Conservation (phyloP, 2,113 vertebrate species). For the Baryphthengus martii region DNA sequence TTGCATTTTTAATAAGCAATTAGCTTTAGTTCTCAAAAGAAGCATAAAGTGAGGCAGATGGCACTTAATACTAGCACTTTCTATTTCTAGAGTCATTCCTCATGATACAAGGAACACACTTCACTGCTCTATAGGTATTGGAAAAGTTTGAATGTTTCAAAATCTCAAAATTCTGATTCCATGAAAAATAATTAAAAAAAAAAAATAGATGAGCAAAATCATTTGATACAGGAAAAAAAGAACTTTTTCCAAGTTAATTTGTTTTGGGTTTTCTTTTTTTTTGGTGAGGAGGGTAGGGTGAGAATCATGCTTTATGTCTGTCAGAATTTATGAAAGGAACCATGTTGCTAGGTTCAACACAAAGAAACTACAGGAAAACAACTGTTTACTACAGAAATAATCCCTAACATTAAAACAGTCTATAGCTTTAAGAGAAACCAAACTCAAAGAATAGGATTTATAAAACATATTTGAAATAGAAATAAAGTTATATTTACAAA, state of each 20-base stretch:
- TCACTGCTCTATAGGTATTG: neutral
- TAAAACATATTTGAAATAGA: neutral
- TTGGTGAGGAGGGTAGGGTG: neutral
- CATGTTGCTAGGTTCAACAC: neutral
- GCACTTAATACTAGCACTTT: neutral
- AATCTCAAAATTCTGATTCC: neutral
- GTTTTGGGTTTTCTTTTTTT: neutral
- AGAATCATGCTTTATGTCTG: neutral
- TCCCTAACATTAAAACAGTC: neutral
- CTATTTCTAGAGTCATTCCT: neutral
- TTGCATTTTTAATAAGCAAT: neutral
- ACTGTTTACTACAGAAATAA: neutral
- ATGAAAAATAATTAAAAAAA: neutral
- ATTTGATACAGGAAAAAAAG: neutral
- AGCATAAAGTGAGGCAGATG: neutral
- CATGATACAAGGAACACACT: neutral
- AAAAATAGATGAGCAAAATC: neutral
- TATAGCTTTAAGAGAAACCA: neutral
- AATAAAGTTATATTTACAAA: neutral
- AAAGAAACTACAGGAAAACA: neutral
- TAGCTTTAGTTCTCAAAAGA: neutral
- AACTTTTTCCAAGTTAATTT: neutral
- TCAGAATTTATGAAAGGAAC: neutral
- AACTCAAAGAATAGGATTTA: neutral
- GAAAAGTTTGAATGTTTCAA: neutral